Evolutionary conservation across 2,888 invertebrate species (phyloP).

Genomic region (Philereme transversata): DNA sequence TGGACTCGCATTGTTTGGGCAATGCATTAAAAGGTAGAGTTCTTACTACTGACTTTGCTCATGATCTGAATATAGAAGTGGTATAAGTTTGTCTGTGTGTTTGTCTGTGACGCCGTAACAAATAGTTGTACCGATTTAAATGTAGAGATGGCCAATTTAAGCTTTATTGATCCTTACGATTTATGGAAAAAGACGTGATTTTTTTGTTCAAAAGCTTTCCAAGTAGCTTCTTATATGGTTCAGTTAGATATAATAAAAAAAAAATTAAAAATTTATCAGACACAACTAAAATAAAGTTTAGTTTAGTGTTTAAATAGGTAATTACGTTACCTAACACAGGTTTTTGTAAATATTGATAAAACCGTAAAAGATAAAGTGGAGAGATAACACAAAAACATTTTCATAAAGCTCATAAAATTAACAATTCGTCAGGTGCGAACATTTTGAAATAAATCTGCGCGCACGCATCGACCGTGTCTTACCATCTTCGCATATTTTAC

Average conservation of each 20-base stretch:
- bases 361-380: conserved; percentile 24
- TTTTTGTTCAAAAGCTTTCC: no score
- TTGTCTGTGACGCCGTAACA: no score
- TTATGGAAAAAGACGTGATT: no score
- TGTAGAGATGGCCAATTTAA: no score
- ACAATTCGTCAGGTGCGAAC: conserved; percentile 33
- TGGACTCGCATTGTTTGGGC: conserved; percentile 31
- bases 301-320: neutral
- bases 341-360: conserved; percentile 8
- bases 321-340: conserved; percentile 2
- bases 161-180: no score
- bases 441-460: conserved; percentile 29
- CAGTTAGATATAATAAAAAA: no score
- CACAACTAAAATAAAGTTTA: no score
- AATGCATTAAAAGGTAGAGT: neutral
- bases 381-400: conserved; percentile 25
- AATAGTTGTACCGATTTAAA: no score
- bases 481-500: neutral
- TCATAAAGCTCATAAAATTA: conserved; percentile 25
- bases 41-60: conserved; percentile 1
- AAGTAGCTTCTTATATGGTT: no score
- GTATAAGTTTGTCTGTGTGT: no score
- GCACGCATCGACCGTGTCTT: conserved; percentile 20
- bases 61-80: neutral
- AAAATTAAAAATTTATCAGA: no score